Conservation (phyloP, 2,797 vertebrate species). For the Anguilla pacifica region DNA sequence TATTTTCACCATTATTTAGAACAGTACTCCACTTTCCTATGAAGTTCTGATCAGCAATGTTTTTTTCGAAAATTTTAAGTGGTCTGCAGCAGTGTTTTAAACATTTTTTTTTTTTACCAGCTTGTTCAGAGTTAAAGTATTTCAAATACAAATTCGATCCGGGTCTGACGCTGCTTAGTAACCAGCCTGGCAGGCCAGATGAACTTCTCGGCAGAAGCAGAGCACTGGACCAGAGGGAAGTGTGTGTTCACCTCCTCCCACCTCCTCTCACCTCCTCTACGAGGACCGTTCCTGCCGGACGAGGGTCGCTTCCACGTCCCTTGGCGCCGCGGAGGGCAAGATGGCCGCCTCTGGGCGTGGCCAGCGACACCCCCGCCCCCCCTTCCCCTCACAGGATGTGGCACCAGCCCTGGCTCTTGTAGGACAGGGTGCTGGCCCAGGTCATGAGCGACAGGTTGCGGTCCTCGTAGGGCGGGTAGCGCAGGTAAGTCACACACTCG, state of each 20-base stretch:
- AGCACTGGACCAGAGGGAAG: neutral
- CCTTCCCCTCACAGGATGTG: slow-evolving; percentile 66
- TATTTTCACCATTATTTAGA: neutral
- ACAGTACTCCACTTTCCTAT: neutral
- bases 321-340: neutral
- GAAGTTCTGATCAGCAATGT: neutral
- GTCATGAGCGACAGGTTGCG: slow-evolving; percentile 74
- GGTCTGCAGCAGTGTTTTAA: no score
- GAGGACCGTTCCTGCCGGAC: slow-evolving; percentile 15
- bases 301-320: slow-evolving; percentile 22
- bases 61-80: neutral
- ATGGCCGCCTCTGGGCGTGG: neutral
- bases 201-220: neutral
- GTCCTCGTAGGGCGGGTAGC: slow-evolving; percentile 76
- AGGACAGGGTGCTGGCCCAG: slow-evolving; percentile 71
- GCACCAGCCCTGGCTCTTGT: slow-evolving; percentile 75
- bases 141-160: neutral
- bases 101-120: no score
- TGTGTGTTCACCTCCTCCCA: neutral
- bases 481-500: slow-evolving; percentile 74
- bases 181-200: neutral
- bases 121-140: neutral
- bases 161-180: neutral
- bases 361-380: neutral
- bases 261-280: neutral